Percentiles rank a stretch among this genome's conserved stretches.
Conservation (phyloP, 2,888 invertebrate genomes). For the Hydropsyche betteni region DNA sequence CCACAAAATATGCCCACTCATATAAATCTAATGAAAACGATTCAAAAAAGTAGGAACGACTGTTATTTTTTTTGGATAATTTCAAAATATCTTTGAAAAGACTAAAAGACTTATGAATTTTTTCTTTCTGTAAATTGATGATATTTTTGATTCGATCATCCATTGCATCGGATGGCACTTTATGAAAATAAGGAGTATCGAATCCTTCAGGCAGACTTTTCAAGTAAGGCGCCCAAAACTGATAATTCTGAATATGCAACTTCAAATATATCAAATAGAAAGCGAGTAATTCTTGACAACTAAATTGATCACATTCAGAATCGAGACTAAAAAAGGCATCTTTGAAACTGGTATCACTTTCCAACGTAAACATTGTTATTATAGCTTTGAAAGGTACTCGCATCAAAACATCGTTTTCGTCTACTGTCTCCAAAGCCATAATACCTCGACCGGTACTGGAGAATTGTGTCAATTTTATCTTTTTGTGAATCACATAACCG, state of each 20-base stretch:
- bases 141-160: slow-evolving; percentile 67
- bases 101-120: slow-evolving; percentile 61
- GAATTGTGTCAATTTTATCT: slow-evolving; percentile 69
- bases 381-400: slow-evolving; percentile 69
- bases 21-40: slow-evolving; percentile 67
- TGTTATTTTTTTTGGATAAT: not conserved
- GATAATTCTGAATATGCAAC: slow-evolving; percentile 62
- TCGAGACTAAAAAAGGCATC: slow-evolving; percentile 47
- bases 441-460: slow-evolving; percentile 78
- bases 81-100: slow-evolving; percentile 62
- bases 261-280: slow-evolving; percentile 77
- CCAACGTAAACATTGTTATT: slow-evolving; percentile 68
- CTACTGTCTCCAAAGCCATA: slow-evolving; percentile 67
- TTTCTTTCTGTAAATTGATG: slow-evolving; percentile 64
- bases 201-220: slow-evolving; percentile 74
- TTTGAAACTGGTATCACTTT: slow-evolving; percentile 67
- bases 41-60: slow-evolving; percentile 15
- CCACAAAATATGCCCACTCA: slow-evolving; percentile 84
- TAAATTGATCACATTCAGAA: slow-evolving; percentile 57
- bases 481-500: slow-evolving; percentile 67
- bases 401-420: slow-evolving; percentile 68
- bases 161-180: slow-evolving; percentile 65
- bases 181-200: slow-evolving; percentile 75
- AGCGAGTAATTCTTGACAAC: slow-evolving; percentile 77
- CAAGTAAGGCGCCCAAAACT: slow-evolving; percentile 73